Base-by-base conservation (phyloP, 1,140 invertebrate genomes). In the Oncopodura yosiiana region DNA sequence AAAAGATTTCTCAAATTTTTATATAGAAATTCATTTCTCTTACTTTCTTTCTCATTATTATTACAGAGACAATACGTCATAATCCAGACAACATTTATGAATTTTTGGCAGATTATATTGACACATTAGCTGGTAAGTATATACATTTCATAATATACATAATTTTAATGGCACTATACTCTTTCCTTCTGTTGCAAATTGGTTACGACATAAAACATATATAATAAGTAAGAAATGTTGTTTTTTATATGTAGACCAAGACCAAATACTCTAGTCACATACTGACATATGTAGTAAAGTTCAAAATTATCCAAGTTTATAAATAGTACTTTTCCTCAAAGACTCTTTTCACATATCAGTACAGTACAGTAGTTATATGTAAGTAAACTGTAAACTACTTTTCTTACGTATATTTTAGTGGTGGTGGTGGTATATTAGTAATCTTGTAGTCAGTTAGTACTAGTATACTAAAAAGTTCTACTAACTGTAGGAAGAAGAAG, bases 81-180 rank as follows among this genome's bases (percentile, higher is more conserved):
- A 55, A 60, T 29, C 58, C 58, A 19, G 53, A 56, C 19, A 30
- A 49, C 32, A 56, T 56, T 34, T 48, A 52, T 43, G 23, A 43
- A 16, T 60, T 60, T 52, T 21, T 56, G 38, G 44, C 36, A 3
- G 30, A 50, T 18, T 49, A 56, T 21, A 29, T 49, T 3, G 38
- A 54, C n/a, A 48, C 23, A 26, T 34, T 56, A 38, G 24, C 49
- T 6, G 53, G 53, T 56, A 42, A 56, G 45, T 34, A 6, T 34
- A 6, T 8, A 34, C 30, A 34, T 8, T 6, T 34, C 6, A 6
- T 23, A 49, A 23, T 49, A 49, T 16, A 11, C 12, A 5, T 37
- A 37, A 14, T 49, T 46, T 30, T 43, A n/a, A 43, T 12, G 2
- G 12, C 9, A 32, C 11, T 29, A 32, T 6, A 26, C 27, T 45